Evolutionary conservation across 1,140 invertebrate species (phyloP), one percentile per base, ranked within the genome.

Genomic region (Odontomachus brunneus): DNA sequence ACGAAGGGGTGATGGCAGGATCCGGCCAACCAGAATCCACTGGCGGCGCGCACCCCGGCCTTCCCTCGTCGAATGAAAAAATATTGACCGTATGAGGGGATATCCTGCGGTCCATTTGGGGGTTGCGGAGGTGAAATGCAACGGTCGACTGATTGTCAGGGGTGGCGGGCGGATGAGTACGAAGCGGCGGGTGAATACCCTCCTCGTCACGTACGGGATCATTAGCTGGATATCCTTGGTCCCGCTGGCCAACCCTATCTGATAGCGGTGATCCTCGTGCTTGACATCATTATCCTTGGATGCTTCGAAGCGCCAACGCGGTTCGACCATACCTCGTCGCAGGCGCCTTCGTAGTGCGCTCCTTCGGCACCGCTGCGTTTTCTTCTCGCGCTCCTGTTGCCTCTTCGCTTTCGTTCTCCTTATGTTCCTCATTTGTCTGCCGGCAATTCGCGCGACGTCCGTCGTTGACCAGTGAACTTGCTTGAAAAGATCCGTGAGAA

Each of bases 31-130:
- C 60, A 62, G 76, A 4, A 17, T 11, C 14, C 72, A 19, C 5
- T 33, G 29, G 33, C 53, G 49, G 44, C 80, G 71, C 33, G 63
- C 67, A 65, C 53, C 49, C 22, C 49, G 44, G 83, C 67, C 78
- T 80, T 80, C 83, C 75, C 63, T 55, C 60, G 73, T 78, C 81
- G 87, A 76, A 86, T 89, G 92, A 95, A 93, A 94, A 94, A 94
- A 93, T 94, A 94, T 94, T 94, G 93, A 94, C 93, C 93, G 91
- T 90, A 90, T 84, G 71, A 78, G 71, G 59, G 76, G 85, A 89
- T 90, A 93, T 94, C 91, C 91, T 91, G 92, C 91, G 93, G 93
- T 94, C 92, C 93, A 94, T 93, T 93, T 93, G 92, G 91, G 92
- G 92, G 92, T 92, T 91, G 91, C 90, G 90, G 92, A 92, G 93